Conservation (phyloP, 2,113 vertebrate species). For the Sorex fumeus region DNA sequence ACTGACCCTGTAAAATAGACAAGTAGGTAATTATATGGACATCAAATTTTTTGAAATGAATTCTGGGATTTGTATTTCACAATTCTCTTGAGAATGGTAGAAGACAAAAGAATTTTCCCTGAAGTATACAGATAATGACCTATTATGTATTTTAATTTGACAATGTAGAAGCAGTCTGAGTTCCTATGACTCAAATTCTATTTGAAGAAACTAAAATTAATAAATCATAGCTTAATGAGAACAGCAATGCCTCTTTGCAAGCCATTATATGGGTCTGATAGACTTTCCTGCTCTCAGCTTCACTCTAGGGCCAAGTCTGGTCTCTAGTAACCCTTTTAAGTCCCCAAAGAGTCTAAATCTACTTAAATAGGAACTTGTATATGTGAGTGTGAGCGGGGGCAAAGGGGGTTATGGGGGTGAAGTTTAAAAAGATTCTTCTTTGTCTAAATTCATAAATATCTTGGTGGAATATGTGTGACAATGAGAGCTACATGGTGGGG, state of each 20-base stretch:
- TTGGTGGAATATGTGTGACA: background rate
- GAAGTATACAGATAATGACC: constrained; percentile 20
- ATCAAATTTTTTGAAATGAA: background rate
- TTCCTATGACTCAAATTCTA: constrained; percentile 68
- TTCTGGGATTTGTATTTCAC: background rate
- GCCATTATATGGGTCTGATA: background rate
- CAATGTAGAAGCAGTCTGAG: constrained; percentile 34
- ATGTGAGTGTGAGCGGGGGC: too few relatives aligned
- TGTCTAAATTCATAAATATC: background rate
- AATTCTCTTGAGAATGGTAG: background rate
- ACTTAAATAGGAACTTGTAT: background rate
- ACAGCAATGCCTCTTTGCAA: background rate
- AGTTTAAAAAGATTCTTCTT: constrained; percentile 44
- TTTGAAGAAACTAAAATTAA: constrained; percentile 72
- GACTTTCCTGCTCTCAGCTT: background rate
- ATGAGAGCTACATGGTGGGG: too few relatives aligned
- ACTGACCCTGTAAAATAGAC: background rate
- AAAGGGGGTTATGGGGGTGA: background rate
- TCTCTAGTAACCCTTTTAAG: background rate
- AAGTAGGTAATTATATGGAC: background rate
- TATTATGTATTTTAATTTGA: constrained; percentile 65
- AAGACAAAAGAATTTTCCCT: background rate
- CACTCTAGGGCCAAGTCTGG: background rate
- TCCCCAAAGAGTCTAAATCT: background rate
- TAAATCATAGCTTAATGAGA: constrained; percentile 41